Percentiles rank a stretch among this genome's conserved stretches.
These are phyloP conservation scores for Dromius quadrimaculatus DNA, from an alignment of 2,888 invertebrate genomes.

Conservation along the genomic window DNA sequence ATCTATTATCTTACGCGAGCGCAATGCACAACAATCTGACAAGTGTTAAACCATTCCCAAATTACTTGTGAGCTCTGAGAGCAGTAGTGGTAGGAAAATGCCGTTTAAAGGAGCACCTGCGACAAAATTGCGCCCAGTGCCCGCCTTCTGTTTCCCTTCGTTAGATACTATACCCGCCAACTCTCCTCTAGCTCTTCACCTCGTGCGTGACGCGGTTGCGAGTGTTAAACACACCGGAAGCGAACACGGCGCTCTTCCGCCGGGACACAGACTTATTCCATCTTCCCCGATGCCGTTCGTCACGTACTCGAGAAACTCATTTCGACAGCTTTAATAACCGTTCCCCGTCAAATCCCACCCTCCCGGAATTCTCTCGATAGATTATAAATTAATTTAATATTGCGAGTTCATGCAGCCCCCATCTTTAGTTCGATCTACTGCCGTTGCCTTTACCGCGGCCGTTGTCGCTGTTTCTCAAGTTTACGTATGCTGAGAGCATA, in stretches of 20 bases:
- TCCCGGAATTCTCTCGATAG: conserved; percentile 43
- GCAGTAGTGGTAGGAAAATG: conserved; percentile 6
- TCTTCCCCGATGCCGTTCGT: conserved; percentile 15
- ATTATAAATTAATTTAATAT: conserved; percentile 50
- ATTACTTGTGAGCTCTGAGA: conserved; percentile 54
- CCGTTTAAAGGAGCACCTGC: conserved; percentile 33
- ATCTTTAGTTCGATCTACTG: conserved; percentile 1
- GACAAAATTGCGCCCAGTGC: conserved; percentile 22
- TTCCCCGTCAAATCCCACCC: conserved; percentile 35
- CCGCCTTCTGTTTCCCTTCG: conserved; percentile 2
- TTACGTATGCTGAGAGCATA: too few species aligned
- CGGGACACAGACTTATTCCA: conserved; percentile 5
- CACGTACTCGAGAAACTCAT: conserved; percentile 45
- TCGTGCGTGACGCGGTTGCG: conserved; percentile 39
- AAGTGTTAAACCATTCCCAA: conserved; percentile 59
- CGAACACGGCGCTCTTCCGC: conserved; percentile 32
- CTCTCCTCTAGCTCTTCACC: background rate
- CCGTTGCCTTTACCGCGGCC: background rate
- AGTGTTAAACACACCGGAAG: conserved; percentile 42
- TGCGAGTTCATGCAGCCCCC: conserved; percentile 26
- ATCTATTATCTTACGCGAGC: conserved; percentile 58
- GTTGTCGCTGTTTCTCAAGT: background rate
- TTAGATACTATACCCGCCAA: background rate
- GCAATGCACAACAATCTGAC: conserved; percentile 59
- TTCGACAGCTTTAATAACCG: conserved; percentile 49